Evolutionary conservation across 1,140 invertebrate species (phyloP).

Genomic region (Plutomurus gul): DNA sequence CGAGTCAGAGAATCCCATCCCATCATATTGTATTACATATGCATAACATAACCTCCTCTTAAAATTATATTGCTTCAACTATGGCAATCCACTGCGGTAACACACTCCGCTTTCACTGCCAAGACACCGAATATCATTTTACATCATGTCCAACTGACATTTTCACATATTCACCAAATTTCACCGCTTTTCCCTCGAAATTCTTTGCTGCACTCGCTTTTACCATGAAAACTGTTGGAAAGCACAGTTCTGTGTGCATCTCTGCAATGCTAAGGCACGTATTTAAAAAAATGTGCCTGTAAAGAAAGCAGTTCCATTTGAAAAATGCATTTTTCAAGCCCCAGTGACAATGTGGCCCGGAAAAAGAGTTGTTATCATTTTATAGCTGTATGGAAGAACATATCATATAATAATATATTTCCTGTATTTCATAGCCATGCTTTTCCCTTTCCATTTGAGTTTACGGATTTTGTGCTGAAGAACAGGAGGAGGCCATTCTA

Average conservation of each 20-base stretch:
- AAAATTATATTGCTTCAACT: constrained; percentile 9
- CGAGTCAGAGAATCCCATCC: background rate
- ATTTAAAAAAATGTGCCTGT: too few species aligned
- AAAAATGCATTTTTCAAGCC: too few species aligned
- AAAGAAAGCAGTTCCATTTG: too few species aligned
- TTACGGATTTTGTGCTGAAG: background rate
- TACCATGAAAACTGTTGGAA: too few species aligned
- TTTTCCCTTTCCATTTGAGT: constrained; percentile 1
- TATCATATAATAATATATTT: constrained; percentile 1
- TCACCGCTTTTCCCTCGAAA: too few species aligned
- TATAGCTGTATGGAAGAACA: background rate
- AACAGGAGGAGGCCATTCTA: constrained; percentile 19
- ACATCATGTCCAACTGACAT: background rate
- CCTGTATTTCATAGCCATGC: background rate
- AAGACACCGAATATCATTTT: constrained; percentile 24
- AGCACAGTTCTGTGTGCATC: too few species aligned
- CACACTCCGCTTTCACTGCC: constrained; percentile 13
- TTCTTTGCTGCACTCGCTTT: too few species aligned
- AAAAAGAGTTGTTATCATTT: background rate
- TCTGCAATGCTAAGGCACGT: too few species aligned
- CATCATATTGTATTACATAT: constrained; percentile 30
- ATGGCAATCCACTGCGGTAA: constrained; percentile 20
- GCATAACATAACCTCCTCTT: constrained; percentile 20
- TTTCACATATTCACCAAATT: background rate
- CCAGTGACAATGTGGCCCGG: background rate